phyloP scores from a whole-genome alignment of 2,113 vertebrate species.

The Percina caprodes region DNA sequence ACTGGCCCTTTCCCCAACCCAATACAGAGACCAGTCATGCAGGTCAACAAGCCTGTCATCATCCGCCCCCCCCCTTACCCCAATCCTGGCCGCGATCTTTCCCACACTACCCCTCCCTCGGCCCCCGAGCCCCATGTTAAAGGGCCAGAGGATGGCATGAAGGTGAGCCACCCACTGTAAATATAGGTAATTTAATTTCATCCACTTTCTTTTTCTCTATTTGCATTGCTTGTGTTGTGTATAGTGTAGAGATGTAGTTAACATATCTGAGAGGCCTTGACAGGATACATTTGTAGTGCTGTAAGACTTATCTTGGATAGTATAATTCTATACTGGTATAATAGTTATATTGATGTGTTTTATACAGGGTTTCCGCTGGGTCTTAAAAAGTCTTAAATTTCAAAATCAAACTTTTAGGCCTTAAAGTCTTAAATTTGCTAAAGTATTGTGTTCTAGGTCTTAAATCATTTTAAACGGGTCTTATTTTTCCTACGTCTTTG shows the following conservation, averaged over 20 bases:
- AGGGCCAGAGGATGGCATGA: slow-evolving; percentile 87
- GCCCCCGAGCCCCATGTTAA: slow-evolving; percentile 80
- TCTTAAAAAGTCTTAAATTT: too few relatives aligned
- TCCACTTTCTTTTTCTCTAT: slow-evolving; percentile 65
- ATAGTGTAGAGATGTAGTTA: background rate
- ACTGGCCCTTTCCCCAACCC: slow-evolving; percentile 86
- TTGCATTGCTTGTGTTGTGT: slow-evolving; percentile 21
- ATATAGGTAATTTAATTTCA: slow-evolving; percentile 85
- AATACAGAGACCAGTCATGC: slow-evolving; percentile 88
- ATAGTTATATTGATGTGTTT: background rate
- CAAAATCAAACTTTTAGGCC: too few relatives aligned
- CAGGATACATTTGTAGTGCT: background rate
- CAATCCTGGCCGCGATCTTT: slow-evolving; percentile 77
- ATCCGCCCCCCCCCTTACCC: slow-evolving; percentile 85
- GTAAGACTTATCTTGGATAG: background rate
- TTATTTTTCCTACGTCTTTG: too few relatives aligned
- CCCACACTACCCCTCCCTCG: slow-evolving; percentile 80
- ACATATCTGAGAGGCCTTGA: background rate
- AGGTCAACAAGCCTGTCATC: slow-evolving; percentile 86
- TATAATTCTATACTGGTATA: background rate
- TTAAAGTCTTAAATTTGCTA: too few relatives aligned
- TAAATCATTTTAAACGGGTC: too few relatives aligned
- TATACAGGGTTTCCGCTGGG: too few relatives aligned
- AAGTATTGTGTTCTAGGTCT: too few relatives aligned
- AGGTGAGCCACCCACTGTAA: slow-evolving; percentile 89